A percentile compares a stretch with the other conserved stretches of the same genome.
These are phyloP conservation scores for Ophraella communa DNA, from an alignment of 2,888 invertebrate genomes.

Conservation along the genomic window DNA sequence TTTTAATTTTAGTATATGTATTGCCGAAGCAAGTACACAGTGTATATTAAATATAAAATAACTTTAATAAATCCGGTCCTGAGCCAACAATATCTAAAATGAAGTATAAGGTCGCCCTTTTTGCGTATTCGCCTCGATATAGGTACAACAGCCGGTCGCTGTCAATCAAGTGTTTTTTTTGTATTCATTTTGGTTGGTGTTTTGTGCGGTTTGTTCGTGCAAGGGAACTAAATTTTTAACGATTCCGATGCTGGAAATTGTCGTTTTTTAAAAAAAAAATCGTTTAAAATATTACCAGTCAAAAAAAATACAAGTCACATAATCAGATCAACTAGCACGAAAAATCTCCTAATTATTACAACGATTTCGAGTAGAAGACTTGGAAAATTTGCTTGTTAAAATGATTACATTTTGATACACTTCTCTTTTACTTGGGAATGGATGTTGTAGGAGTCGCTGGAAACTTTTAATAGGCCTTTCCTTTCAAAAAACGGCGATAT, in stretches of 20 bases:
- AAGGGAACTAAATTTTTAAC: slow-evolving; percentile 18
- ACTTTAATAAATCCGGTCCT: slow-evolving; percentile 11
- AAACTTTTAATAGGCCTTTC: slow-evolving; percentile 54
- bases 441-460: slow-evolving; percentile 36
- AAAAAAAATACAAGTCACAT: slow-evolving; percentile 52
- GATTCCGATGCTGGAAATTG: neutral
- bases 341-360: slow-evolving; percentile 42
- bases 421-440: slow-evolving; percentile 37
- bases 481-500: slow-evolving; percentile 43
- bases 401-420: slow-evolving; percentile 47
- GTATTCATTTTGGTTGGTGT: slow-evolving; percentile 5
- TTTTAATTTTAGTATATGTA: neutral
- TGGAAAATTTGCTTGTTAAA: slow-evolving; percentile 50
- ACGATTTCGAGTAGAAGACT: slow-evolving; percentile 39
- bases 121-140: slow-evolving; percentile 11
- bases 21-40: neutral
- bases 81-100: slow-evolving; percentile 18
- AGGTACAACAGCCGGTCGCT: slow-evolving; percentile 12
- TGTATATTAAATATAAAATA: neutral
- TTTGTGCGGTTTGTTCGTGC: slow-evolving; percentile 9
- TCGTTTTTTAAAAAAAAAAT: too few relatives aligned
- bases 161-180: slow-evolving; percentile 43
- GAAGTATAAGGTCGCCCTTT: slow-evolving; percentile 34
- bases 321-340: slow-evolving; percentile 41
- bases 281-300: too few relatives aligned